Conservation (phyloP, 2,888 invertebrate genomes). For the Phyto melanocephala region DNA sequence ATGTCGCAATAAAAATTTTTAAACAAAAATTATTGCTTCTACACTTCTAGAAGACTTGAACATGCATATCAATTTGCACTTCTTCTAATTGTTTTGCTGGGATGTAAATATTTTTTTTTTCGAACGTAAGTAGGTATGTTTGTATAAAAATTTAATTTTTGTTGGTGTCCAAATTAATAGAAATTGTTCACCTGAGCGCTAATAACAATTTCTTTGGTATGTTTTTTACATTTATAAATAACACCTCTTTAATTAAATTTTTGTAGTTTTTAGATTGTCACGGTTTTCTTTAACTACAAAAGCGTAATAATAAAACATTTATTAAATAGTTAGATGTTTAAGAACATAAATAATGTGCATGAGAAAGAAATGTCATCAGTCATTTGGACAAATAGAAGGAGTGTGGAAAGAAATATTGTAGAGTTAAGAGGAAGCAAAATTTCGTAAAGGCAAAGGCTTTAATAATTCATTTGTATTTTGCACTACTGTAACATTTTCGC, state of each 20-base stretch:
- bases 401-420: neutral
- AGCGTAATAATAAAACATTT: neutral
- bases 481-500: no score
- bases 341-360: neutral
- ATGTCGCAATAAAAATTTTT: no score
- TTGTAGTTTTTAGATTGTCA: neutral
- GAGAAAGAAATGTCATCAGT: neutral
- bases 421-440: neutral
- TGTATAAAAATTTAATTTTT: neutral
- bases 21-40: no score
- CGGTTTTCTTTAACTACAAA: neutral
- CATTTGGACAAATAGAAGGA: neutral
- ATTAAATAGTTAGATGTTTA: neutral
- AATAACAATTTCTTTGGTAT: neutral
- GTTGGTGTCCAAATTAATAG: neutral
- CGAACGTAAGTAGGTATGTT: no score
- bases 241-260: slow-evolving; percentile 13
- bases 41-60: no score
- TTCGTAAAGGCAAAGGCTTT: no score
- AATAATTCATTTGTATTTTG: no score
- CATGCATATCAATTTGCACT: no score
- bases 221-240: neutral
- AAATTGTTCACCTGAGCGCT: neutral
- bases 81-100: no score
- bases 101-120: no score